A percentile compares a stretch with the other conserved stretches of the same genome.
Conservation (phyloP, 2,113 vertebrate species). For the Leiothrix lutea region DNA sequence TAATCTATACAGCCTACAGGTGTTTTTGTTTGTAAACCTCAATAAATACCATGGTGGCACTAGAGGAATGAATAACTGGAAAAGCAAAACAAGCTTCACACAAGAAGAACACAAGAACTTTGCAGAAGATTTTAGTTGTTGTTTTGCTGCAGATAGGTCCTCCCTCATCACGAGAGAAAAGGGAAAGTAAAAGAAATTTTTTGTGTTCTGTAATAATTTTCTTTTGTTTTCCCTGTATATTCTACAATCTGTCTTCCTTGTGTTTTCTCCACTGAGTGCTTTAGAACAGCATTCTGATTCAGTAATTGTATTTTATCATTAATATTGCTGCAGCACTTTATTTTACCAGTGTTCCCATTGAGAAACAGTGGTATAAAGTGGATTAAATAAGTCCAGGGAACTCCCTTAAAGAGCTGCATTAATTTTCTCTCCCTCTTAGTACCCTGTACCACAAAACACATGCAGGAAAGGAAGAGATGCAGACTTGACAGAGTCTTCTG, state of each 20-base stretch:
- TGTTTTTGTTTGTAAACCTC: neutral
- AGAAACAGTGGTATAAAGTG: neutral
- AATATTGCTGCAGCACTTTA: neutral
- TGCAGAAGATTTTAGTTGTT: neutral
- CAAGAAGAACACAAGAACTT: neutral
- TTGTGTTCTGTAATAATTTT: neutral
- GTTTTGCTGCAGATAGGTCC: neutral
- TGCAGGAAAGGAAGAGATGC: neutral
- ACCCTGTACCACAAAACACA: fast-evolving
- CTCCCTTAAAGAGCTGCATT: neutral
- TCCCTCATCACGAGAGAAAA: neutral
- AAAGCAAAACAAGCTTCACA: neutral
- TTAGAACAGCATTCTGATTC: neutral
- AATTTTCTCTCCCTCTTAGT: too few relatives aligned
- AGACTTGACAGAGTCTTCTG: neutral
- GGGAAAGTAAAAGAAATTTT: neutral
- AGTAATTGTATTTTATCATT: neutral
- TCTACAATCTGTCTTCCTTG: neutral
- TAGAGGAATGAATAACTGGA: neutral
- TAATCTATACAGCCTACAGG: neutral
- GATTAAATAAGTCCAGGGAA: neutral
- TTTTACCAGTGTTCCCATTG: neutral
- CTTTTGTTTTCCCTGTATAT: neutral
- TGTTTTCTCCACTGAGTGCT: neutral
- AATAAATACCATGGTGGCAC: neutral